Conservation (phyloP, 2,888 invertebrate species). For the Dichetophora obliterata region DNA sequence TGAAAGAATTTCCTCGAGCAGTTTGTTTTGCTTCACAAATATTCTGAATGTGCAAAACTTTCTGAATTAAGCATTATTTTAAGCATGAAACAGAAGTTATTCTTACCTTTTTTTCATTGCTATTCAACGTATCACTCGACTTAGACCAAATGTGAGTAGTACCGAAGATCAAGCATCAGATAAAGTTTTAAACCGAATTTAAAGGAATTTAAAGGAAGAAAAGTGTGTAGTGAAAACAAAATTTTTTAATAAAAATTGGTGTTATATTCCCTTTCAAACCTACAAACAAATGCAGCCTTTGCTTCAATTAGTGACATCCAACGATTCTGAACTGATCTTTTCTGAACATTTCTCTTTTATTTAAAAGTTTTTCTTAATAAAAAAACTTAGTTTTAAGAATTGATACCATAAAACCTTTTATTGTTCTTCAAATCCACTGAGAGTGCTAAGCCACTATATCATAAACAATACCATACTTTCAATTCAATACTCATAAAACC, state of each 20-base stretch:
- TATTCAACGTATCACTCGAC: background rate
- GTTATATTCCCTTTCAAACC: background rate
- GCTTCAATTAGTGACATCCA: constrained; percentile 32
- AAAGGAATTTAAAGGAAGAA: background rate
- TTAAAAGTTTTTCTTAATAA: background rate
- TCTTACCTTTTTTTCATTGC: constrained; percentile 13
- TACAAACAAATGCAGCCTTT: background rate
- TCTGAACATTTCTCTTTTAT: background rate
- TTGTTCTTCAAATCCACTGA: too few relatives aligned
- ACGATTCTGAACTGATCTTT: constrained; percentile 17
- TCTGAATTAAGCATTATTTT: constrained; percentile 15
- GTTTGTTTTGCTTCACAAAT: background rate
- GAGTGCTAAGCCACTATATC: too few relatives aligned
- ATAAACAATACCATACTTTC: too few relatives aligned
- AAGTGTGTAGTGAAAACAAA: background rate
- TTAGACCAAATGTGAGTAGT: background rate
- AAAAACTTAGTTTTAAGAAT: too few relatives aligned
- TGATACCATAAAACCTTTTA: too few relatives aligned
- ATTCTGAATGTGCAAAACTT: constrained; percentile 1
- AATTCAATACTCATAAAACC: background rate
- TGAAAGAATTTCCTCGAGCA: background rate
- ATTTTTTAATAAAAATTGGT: background rate
- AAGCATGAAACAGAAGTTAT: constrained; percentile 18
- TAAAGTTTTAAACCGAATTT: background rate
- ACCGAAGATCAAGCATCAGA: background rate